phyloP scores from a whole-genome alignment of 2,797 vertebrate genomes.

The Anomalospiza imberbis region DNA sequence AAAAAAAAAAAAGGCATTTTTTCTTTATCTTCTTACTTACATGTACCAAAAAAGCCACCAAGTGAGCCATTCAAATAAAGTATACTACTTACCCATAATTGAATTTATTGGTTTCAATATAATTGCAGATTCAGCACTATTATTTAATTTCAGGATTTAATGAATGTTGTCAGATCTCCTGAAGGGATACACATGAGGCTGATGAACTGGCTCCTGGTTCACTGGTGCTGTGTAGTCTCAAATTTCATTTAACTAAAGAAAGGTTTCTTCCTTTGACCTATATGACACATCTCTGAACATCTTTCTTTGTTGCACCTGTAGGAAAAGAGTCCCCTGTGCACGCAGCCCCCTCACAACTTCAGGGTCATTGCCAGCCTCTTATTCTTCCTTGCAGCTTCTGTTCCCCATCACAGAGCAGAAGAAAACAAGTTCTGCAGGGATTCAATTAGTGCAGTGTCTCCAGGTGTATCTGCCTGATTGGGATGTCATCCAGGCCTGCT shows the following conservation, averaged over 20 bases:
- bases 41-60: not conserved
- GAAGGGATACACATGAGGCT: not conserved
- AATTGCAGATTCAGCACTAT: not conserved
- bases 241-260: not conserved
- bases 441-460: not conserved
- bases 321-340: not conserved
- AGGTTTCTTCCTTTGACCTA: not conserved
- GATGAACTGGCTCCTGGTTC: not conserved
- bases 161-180: constrained; percentile 18
- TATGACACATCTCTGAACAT: not conserved
- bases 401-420: not conserved
- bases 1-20: not conserved
- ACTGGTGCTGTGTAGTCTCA: not conserved
- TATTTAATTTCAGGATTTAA: constrained; percentile 38
- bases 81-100: not conserved
- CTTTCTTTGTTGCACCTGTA: not conserved
- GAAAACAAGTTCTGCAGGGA: not conserved
- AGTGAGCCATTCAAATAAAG: constrained; percentile 11
- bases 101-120: not conserved
- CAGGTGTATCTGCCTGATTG: not conserved
- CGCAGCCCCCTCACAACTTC: not conserved
- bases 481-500: not conserved
- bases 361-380: not conserved
- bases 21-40: not conserved
- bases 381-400: not conserved